A percentile compares a stretch with the other conserved stretches of the same genome.
Conservation (phyloP, 2,888 invertebrate species). For the Phyllotreta cruciferae region DNA sequence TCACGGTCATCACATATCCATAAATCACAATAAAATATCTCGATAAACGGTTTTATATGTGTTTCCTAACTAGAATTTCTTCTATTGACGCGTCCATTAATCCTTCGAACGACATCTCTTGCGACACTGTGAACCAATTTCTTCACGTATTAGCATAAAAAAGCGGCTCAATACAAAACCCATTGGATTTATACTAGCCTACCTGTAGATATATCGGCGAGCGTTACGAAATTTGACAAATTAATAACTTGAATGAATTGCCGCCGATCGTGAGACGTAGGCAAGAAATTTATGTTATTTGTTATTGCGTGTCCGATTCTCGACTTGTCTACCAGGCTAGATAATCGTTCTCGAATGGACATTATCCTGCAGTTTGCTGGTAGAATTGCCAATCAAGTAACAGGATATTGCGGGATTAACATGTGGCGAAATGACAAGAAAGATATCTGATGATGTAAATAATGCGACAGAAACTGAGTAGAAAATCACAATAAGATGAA, state of each 20-base stretch:
- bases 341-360: no score
- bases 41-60: neutral
- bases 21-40: neutral
- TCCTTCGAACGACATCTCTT: slow-evolving; percentile 27
- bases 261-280: neutral
- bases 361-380: no score
- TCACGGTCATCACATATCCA: slow-evolving; percentile 2
- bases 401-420: no score
- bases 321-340: no score
- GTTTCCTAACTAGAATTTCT: neutral
- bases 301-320: no score
- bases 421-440: no score
- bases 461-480: no score
- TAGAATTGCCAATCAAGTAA: no score
- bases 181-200: neutral
- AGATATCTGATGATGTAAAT: no score
- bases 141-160: slow-evolving; percentile 30
- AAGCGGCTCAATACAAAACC: slow-evolving; percentile 12
- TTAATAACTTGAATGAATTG: slow-evolving; percentile 3
- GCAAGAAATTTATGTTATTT: neutral
- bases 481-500: no score
- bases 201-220: slow-evolving; percentile 2
- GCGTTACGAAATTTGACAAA: slow-evolving; percentile 32
- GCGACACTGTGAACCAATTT: slow-evolving; percentile 31
- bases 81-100: slow-evolving; percentile 12